Evolutionary conservation across 2,888 invertebrate species (phyloP).

Genomic region (Lasius platythorax): DNA sequence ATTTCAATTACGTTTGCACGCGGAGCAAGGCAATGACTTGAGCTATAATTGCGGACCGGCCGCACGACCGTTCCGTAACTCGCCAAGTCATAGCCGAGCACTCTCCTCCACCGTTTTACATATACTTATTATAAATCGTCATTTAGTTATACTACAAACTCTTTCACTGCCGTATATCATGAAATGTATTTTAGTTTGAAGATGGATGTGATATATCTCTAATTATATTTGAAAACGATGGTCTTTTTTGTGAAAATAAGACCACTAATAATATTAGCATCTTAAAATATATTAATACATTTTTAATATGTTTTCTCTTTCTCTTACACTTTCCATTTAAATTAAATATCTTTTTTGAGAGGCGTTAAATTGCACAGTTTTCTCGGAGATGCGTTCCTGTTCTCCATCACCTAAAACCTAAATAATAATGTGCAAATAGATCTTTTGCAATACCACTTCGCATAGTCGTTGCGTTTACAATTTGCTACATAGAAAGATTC

Average conservation of each 20-base stretch:
- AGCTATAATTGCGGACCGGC: conserved; percentile 74
- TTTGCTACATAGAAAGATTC: no score
- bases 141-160: conserved; percentile 28
- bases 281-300: neutral
- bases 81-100: conserved; percentile 67
- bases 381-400: neutral
- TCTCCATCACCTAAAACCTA: neutral
- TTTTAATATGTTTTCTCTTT: neutral
- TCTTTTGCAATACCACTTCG: neutral
- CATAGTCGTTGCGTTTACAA: neutral
- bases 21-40: conserved; percentile 57
- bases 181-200: neutral
- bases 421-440: neutral
- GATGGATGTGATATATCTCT: neutral
- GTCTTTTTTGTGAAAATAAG: neutral
- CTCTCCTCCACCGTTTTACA: conserved; percentile 20
- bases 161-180: conserved; percentile 30
- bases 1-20: conserved; percentile 81
- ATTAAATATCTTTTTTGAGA: neutral
- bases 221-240: neutral
- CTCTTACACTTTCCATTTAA: no score
- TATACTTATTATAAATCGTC: conserved; percentile 30
- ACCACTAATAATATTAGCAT: neutral
- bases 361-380: neutral
- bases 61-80: conserved; percentile 71